A percentile compares a stretch with the other conserved stretches of the same genome.
These are phyloP conservation scores for Heliocidaris tuberculata DNA, from an alignment of 35 echinoderm and acorn worm species.

Conservation along the genomic window DNA sequence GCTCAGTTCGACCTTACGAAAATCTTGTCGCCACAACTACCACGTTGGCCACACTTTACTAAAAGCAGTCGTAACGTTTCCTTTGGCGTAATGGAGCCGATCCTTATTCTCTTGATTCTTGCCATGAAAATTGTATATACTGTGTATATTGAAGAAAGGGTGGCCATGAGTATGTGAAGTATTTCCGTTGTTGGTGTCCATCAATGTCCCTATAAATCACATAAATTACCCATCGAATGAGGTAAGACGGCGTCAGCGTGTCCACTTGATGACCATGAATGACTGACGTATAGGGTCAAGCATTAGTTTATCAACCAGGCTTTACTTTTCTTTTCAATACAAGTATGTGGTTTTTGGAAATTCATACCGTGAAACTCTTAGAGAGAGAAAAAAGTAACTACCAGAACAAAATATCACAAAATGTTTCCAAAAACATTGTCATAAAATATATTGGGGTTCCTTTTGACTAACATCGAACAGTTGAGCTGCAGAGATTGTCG, in stretches of 20 bases:
- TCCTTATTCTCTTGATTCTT: background rate
- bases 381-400: background rate
- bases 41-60: too few relatives aligned
- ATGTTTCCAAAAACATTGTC: too few relatives aligned
- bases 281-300: background rate
- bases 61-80: background rate
- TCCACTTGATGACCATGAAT: background rate
- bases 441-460: background rate
- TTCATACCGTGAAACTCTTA: too few relatives aligned
- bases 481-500: background rate
- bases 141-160: background rate
- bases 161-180: slow-evolving; percentile 24
- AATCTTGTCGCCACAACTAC: too few relatives aligned
- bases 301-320: background rate
- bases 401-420: background rate
- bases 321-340: background rate
- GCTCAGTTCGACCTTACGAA: too few relatives aligned
- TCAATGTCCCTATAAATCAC: slow-evolving; percentile 27
- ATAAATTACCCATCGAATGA: background rate
- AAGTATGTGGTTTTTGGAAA: background rate
- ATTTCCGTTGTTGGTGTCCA: slow-evolving; percentile 23
- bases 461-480: background rate
- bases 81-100: background rate
- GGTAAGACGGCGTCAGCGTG: background rate
- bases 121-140: background rate